Evolutionary conservation across 1,140 invertebrate species (phyloP).

Genomic region (Protaetia brevitarsis): DNA sequence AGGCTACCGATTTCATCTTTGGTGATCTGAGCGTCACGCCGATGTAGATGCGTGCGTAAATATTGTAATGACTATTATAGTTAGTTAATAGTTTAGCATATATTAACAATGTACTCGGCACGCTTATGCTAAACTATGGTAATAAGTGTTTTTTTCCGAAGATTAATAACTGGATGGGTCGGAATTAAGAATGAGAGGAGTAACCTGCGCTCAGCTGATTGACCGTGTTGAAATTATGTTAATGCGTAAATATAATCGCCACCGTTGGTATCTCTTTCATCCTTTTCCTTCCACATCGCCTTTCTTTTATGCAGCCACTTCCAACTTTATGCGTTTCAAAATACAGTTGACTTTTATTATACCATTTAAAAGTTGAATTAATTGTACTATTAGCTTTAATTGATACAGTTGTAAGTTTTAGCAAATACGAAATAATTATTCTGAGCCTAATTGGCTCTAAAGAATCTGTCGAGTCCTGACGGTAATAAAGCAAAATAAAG

Average conservation of each 20-base stretch:
- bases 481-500: too few relatives aligned
- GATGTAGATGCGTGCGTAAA: constrained; percentile 26
- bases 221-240: constrained; percentile 26
- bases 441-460: too few relatives aligned
- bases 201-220: constrained; percentile 11
- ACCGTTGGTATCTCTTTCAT: background rate
- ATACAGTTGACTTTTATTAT: too few relatives aligned
- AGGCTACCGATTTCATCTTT: constrained; percentile 14
- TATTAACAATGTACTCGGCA: constrained; percentile 31
- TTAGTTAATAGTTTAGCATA: constrained; percentile 29
- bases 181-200: constrained; percentile 28
- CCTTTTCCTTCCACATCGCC: constrained; percentile 3
- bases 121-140: constrained; percentile 38
- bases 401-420: too few relatives aligned
- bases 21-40: background rate
- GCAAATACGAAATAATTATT: too few relatives aligned
- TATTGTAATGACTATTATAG: constrained; percentile 30
- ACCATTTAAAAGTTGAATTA: too few relatives aligned
- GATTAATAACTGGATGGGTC: constrained; percentile 31
- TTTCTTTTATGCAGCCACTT: background rate
- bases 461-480: too few relatives aligned
- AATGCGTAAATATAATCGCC: constrained; percentile 14
- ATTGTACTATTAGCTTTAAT: too few relatives aligned
- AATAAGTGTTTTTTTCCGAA: constrained; percentile 31
- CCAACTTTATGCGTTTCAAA: background rate